phyloP scores from a whole-genome alignment of 2,113 vertebrate species.

The Nothocercus nigrocapillus region DNA sequence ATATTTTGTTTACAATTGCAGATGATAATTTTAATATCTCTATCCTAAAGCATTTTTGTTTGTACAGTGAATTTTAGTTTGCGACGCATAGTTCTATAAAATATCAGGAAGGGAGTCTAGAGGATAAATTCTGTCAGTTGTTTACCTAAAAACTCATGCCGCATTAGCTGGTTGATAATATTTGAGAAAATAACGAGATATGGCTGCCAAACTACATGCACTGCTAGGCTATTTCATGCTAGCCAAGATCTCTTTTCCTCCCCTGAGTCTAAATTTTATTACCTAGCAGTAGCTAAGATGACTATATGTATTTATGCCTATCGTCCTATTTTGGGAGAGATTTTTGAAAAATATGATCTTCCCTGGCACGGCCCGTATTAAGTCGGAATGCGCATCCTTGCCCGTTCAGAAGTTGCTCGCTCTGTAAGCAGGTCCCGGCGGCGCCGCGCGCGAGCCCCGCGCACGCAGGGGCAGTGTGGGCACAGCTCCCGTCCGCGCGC shows the following conservation, averaged over 20 bases:
- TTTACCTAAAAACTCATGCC: background rate
- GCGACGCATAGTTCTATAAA: background rate
- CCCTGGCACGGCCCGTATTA: background rate
- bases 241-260: background rate
- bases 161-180: background rate
- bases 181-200: background rate
- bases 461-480: background rate
- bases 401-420: background rate
- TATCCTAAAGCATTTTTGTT: background rate
- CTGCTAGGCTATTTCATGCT: background rate
- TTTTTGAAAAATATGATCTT: background rate
- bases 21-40: background rate
- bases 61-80: background rate
- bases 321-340: background rate
- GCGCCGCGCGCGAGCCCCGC: too few relatives aligned
- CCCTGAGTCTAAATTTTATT: background rate
- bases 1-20: background rate
- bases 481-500: background rate
- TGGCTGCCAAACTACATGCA: background rate
- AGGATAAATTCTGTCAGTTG: background rate
- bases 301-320: background rate
- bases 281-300: background rate
- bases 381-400: background rate
- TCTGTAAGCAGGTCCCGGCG: background rate
- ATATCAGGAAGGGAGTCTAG: background rate